Conservation (phyloP, 30 jellyfish, hydroid and myxozoan genomes). For the Calvadosia cruxmelitensis region DNA sequence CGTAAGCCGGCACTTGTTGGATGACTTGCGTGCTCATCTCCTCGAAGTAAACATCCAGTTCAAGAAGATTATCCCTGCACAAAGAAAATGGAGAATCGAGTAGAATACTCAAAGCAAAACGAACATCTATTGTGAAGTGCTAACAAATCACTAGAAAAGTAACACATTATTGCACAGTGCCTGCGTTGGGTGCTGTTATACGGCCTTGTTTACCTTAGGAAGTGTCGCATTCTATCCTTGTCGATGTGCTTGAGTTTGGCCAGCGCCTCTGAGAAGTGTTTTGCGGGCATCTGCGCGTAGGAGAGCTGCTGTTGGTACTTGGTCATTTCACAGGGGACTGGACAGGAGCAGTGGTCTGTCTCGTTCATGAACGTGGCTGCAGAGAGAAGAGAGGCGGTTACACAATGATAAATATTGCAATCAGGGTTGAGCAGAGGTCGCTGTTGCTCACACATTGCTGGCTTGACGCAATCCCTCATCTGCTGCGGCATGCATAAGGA, state of each 20-base stretch:
- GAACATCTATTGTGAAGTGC: no score
- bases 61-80: conserved; percentile 26
- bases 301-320: conserved; percentile 56
- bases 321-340: conserved; percentile 63
- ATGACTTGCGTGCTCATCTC: conserved; percentile 43
- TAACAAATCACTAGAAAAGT: not conserved
- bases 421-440: conserved; percentile 5
- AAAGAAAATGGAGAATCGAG: not conserved
- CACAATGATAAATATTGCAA: conserved; percentile 6
- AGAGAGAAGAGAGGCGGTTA: not conserved
- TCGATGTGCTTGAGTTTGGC: conserved; percentile 39
- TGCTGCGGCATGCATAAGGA: conserved; percentile 35
- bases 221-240: conserved; percentile 34
- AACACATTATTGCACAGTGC: no score
- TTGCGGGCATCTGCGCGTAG: conserved; percentile 80
- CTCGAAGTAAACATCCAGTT: conserved; percentile 27
- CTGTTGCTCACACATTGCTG: conserved; percentile 23
- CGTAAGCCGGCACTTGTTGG: conserved; percentile 48
- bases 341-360: conserved; percentile 46
- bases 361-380: conserved; percentile 25
- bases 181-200: not conserved
- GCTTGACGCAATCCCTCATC: conserved; percentile 34
- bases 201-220: conserved; percentile 6
- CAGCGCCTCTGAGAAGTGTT: conserved; percentile 54
- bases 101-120: not conserved